A percentile compares a stretch with the other conserved stretches of the same genome.
Evolutionary conservation across 2,888 invertebrate genomes (phyloP).

Genomic region (Calameuta filiformis): DNA sequence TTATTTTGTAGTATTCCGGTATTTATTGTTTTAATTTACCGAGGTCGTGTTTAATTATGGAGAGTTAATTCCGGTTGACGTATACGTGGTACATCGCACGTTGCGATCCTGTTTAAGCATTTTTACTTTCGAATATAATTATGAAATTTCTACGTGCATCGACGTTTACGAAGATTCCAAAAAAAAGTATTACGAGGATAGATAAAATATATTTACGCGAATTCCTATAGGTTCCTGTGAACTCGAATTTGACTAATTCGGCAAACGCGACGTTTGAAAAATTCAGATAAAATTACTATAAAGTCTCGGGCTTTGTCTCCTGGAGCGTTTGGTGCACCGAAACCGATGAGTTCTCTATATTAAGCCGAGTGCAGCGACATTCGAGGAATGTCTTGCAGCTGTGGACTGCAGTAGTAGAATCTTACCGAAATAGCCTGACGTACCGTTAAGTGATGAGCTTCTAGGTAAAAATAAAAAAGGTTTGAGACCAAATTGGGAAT

Average conservation of each 20-base stretch:
- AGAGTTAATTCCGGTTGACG: constrained; percentile 54
- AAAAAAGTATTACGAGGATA: neutral
- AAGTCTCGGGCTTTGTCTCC: neutral
- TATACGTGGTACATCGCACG: neutral
- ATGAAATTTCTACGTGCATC: neutral
- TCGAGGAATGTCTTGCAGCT: neutral
- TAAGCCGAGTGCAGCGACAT: neutral
- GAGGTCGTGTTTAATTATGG: constrained; percentile 61
- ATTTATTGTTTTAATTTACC: constrained; percentile 64
- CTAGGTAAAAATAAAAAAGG: neutral
- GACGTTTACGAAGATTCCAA: neutral
- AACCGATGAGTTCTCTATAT: neutral
- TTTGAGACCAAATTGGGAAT: neutral
- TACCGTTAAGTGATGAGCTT: constrained; percentile 35
- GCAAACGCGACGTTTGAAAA: neutral
- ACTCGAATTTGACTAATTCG: neutral
- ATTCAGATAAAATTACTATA: neutral
- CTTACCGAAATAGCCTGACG: constrained; percentile 47
- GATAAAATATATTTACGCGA: neutral
- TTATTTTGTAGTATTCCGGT: constrained; percentile 25
- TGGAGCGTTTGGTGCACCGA: neutral
- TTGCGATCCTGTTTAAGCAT: neutral
- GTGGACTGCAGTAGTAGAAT: neutral
- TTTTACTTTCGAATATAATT: neutral
- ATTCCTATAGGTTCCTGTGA: neutral